phyloP scores from a whole-genome alignment of 53 echinoderm and acorn worm genomes.

The Holothuria leucospilota region DNA sequence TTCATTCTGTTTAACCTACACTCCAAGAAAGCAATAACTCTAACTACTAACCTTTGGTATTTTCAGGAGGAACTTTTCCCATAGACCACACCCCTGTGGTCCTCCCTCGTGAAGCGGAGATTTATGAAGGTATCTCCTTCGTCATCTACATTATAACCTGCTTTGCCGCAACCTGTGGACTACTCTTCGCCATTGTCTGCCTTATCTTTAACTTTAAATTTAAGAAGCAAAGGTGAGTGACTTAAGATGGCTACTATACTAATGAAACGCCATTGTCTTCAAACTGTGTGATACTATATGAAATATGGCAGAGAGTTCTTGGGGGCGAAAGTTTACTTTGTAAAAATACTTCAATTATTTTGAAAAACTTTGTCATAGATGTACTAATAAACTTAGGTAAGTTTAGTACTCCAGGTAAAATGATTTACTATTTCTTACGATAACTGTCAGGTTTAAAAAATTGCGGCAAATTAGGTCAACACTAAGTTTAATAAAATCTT shows the following conservation, averaged over 20 bases:
- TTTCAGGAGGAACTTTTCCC: slow-evolving; percentile 48
- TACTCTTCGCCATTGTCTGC: slow-evolving; percentile 67
- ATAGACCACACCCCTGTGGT: slow-evolving; percentile 64
- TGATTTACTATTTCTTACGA: too few species aligned
- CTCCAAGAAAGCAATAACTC: too few species aligned
- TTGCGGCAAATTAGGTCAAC: too few species aligned
- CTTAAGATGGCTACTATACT: not conserved
- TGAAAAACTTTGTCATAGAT: not conserved
- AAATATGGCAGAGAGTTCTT: too few species aligned
- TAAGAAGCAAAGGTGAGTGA: slow-evolving; percentile 62
- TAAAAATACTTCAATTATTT: not conserved
- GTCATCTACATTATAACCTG: slow-evolving; percentile 58
- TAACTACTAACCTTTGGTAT: not conserved
- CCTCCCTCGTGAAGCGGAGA: slow-evolving; percentile 18
- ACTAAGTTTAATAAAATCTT: too few species aligned
- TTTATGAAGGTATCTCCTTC: slow-evolving; percentile 59
- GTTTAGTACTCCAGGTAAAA: too few species aligned
- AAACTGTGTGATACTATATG: too few species aligned
- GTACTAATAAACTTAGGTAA: too few species aligned
- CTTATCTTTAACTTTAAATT: slow-evolving; percentile 69
- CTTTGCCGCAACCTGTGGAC: slow-evolving; percentile 58
- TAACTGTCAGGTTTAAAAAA: too few species aligned
- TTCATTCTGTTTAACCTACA: too few species aligned
- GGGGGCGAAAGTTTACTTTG: not conserved
- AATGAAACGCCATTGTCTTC: not conserved